phyloP scores from a whole-genome alignment of 2,888 invertebrate species.

The Agrypnus murinus region DNA sequence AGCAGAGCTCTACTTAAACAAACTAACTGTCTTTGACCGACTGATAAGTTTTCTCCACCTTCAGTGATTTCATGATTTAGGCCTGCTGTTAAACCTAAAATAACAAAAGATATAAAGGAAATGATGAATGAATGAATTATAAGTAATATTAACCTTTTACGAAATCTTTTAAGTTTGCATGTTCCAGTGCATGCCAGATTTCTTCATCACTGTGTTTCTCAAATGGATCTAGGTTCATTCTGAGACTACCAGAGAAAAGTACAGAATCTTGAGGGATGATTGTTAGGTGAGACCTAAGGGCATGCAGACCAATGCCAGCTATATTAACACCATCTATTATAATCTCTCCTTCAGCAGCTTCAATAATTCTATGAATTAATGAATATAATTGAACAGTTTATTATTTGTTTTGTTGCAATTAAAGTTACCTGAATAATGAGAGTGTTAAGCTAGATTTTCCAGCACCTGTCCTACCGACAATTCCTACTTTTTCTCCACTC shows the following conservation, averaged over 20 bases:
- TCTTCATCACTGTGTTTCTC: constrained; percentile 84
- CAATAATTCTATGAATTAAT: constrained; percentile 81
- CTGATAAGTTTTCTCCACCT: constrained; percentile 94
- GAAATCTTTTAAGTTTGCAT: constrained; percentile 91
- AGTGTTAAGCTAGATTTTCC: constrained; percentile 94
- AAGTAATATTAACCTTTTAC: constrained; percentile 75
- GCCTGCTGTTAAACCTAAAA: constrained; percentile 80
- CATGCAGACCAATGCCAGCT: constrained; percentile 87
- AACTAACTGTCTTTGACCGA: constrained; percentile 91
- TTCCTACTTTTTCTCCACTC: constrained; percentile 92
- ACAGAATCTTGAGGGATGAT: constrained; percentile 96
- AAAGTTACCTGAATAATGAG: constrained; percentile 82
- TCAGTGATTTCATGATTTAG: constrained; percentile 90
- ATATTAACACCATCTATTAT: constrained; percentile 90
- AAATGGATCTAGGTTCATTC: constrained; percentile 96
- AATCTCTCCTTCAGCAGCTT: constrained; percentile 87
- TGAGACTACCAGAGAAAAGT: constrained; percentile 91
- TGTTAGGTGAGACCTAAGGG: constrained; percentile 87
- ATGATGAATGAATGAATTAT: too few relatives aligned
- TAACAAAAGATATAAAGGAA: too few relatives aligned
- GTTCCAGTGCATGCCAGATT: constrained; percentile 90
- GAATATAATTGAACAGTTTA: neutral
- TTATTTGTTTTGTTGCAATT: neutral
- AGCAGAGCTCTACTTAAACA: constrained; percentile 90
- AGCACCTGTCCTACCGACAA: constrained; percentile 92